Conservation (phyloP, 92 coral and sea anemone species). For the Diadumene lineata region DNA sequence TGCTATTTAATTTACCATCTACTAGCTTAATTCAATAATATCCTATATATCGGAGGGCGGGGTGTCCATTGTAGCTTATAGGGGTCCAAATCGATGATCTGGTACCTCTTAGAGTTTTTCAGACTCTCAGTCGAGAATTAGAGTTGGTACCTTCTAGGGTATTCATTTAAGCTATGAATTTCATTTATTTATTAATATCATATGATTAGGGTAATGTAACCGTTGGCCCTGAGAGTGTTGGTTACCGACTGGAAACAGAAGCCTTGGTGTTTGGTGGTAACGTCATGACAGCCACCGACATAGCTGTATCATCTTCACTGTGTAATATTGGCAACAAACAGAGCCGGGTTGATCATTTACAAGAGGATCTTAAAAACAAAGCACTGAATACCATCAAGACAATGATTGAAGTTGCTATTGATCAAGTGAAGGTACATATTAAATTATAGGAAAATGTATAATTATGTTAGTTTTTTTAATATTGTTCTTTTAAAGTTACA, state of each 20-base stretch:
- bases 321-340: slow-evolving; percentile 68
- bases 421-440: slow-evolving; percentile 81
- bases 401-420: slow-evolving; percentile 73
- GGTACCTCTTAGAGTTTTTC: too few relatives aligned
- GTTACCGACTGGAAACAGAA: slow-evolving; percentile 63
- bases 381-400: slow-evolving; percentile 54
- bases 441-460: too few relatives aligned
- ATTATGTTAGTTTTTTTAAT: background rate
- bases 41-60: too few relatives aligned
- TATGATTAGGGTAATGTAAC: slow-evolving; percentile 26
- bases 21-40: too few relatives aligned
- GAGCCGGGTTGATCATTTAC: slow-evolving; percentile 47
- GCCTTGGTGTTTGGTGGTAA: slow-evolving; percentile 90
- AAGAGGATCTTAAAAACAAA: slow-evolving; percentile 29
- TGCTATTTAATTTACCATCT: background rate
- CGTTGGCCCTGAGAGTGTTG: slow-evolving; percentile 96
- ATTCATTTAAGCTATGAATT: too few relatives aligned
- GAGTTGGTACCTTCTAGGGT: too few relatives aligned
- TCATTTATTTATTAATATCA: background rate
- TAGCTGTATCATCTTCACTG: slow-evolving; percentile 78
- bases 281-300: slow-evolving; percentile 75
- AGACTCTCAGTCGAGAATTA: too few relatives aligned
- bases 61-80: too few relatives aligned
- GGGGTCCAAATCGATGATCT: too few relatives aligned
- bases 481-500: too few relatives aligned